phyloP scores from a whole-genome alignment of 2,113 vertebrate species.

The Ptilonorhynchus violaceus region DNA sequence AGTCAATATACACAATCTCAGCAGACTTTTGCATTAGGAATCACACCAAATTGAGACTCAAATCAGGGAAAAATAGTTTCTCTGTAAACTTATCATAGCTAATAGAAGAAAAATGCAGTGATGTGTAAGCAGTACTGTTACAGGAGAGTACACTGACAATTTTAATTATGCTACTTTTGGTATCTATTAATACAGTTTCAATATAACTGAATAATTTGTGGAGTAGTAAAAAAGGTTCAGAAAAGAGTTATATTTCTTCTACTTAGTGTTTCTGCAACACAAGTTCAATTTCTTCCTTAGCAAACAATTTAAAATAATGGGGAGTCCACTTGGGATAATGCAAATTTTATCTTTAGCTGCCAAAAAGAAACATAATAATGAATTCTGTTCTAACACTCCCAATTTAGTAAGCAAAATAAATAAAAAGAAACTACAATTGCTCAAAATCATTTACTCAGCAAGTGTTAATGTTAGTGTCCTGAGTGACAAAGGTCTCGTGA shows the following conservation, averaged over 20 bases:
- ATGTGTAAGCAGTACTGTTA: neutral
- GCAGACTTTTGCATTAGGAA: neutral
- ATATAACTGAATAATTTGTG: neutral
- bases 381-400: conserved; percentile 1
- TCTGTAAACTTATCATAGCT: neutral
- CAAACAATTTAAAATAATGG: neutral
- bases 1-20: neutral
- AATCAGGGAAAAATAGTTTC: neutral
- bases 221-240: neutral
- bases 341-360: neutral
- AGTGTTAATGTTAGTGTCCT: conserved; percentile 9
- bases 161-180: neutral
- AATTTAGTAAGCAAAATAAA: conserved; percentile 27
- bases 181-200: neutral
- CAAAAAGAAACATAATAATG: neutral
- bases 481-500: neutral
- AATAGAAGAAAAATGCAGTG: neutral
- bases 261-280: neutral
- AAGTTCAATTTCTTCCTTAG: neutral
- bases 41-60: neutral
- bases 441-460: conserved; percentile 30
- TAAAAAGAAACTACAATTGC: conserved; percentile 18
- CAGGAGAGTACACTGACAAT: neutral
- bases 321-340: neutral
- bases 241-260: neutral